Conservation (phyloP, 1,140 invertebrate species). For the Lycorma delicatula region DNA sequence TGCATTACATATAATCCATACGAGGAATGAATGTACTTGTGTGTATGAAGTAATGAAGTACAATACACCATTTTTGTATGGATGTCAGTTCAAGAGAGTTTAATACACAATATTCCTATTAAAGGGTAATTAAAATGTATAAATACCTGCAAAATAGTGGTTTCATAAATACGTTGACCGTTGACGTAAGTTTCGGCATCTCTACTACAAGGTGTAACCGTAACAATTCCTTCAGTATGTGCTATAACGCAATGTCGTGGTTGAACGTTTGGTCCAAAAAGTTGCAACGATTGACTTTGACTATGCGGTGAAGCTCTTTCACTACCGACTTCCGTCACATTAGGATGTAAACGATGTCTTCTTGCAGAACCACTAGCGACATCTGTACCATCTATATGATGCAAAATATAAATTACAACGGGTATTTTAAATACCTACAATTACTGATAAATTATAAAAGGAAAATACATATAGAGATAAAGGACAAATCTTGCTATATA, state of each 20-base stretch:
- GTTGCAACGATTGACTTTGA: slow-evolving; percentile 35
- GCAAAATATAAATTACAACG: not conserved
- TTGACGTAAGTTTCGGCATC: slow-evolving; percentile 92
- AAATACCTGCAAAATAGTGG: slow-evolving; percentile 85
- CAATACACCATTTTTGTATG: too few relatives aligned
- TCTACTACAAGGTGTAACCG: slow-evolving; percentile 83
- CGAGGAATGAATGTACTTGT: too few relatives aligned
- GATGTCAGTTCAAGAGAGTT: too few relatives aligned
- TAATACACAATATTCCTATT: too few relatives aligned
- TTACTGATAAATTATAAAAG: not conserved
- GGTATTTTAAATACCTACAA: slow-evolving; percentile 2
- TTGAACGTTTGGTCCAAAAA: slow-evolving; percentile 48
- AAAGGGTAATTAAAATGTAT: too few relatives aligned
- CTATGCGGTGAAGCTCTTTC: slow-evolving; percentile 45
- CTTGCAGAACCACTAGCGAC: slow-evolving; percentile 44
- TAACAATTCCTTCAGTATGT: slow-evolving; percentile 82
- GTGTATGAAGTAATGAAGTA: too few relatives aligned
- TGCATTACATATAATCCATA: too few relatives aligned
- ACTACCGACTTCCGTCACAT: slow-evolving; percentile 64
- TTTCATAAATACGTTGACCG: slow-evolving; percentile 83
- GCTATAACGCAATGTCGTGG: slow-evolving; percentile 90
- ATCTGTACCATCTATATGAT: slow-evolving; percentile 52
- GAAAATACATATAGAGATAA: not conserved
- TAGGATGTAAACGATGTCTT: slow-evolving; percentile 52
- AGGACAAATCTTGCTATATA: not conserved